Evolutionary conservation across 2,113 vertebrate genomes (phyloP).

Genomic region (Odontophorus gujanensis): DNA sequence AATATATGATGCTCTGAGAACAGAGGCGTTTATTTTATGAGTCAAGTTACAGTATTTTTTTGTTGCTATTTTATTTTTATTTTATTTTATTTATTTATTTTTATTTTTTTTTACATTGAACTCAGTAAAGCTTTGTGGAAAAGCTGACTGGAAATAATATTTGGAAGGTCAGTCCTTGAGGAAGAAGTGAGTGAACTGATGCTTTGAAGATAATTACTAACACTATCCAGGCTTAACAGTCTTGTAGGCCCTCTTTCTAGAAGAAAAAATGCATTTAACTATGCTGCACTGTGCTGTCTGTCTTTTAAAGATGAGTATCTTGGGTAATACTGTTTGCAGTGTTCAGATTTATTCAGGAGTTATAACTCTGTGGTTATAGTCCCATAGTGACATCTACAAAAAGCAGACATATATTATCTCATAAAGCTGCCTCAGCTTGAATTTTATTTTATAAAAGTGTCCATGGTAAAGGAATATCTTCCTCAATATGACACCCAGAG

Average conservation of each 20-base stretch:
- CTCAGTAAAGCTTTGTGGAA: neutral
- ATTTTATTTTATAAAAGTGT: neutral
- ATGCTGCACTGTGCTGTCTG: neutral
- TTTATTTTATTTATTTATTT: neutral
- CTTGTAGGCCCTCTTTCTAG: neutral
- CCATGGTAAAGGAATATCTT: neutral
- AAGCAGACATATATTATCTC: constrained; percentile 6
- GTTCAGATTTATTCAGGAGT: constrained; percentile 17
- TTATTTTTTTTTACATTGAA: neutral
- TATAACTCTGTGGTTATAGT: neutral
- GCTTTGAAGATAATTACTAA: neutral
- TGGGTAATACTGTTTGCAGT: neutral
- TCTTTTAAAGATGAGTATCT: neutral
- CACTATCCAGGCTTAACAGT: neutral
- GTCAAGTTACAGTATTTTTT: neutral
- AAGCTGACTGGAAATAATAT: neutral
- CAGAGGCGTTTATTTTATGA: constrained; percentile 8
- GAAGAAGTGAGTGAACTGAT: neutral
- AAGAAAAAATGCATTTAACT: neutral
- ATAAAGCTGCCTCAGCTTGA: neutral
- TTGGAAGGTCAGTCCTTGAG: neutral
- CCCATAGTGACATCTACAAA: constrained; percentile 13
- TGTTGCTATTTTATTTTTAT: neutral
- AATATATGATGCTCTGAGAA: neutral
- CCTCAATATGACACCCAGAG: neutral